phyloP scores from a whole-genome alignment of 1,140 invertebrate genomes.

The Tribolium madens region DNA sequence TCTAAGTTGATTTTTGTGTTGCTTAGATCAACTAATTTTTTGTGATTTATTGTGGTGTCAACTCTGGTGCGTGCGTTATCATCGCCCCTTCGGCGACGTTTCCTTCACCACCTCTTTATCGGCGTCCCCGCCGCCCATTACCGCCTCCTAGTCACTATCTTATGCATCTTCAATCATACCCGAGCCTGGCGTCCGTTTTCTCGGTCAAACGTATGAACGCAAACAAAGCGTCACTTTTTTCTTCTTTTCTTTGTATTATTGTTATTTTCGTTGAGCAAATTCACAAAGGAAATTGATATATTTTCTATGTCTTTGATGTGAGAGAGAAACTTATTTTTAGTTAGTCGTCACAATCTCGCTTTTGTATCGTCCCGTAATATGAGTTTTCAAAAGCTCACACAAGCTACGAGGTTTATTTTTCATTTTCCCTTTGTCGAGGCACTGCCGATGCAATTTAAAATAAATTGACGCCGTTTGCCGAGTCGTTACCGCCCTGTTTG shows the following conservation, averaged over 20 bases:
- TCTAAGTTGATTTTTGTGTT: no score
- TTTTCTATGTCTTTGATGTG: constrained; percentile 41
- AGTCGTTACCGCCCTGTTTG: constrained; percentile 46
- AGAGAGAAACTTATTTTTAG: constrained; percentile 37
- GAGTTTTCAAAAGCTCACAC: constrained; percentile 37
- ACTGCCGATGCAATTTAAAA: constrained; percentile 39
- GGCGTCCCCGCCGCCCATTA: constrained; percentile 36
- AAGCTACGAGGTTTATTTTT: constrained; percentile 33
- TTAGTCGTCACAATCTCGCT: constrained; percentile 36
- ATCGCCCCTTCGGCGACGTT: constrained; percentile 10
- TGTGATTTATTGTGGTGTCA: background rate
- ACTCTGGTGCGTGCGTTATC: constrained; percentile 14
- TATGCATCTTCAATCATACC: constrained; percentile 50
- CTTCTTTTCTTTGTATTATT: background rate
- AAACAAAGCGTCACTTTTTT: constrained; percentile 32
- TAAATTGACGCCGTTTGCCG: constrained; percentile 44
- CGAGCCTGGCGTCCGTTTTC: constrained; percentile 32
- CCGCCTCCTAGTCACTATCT: constrained; percentile 44
- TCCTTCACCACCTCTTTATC: constrained; percentile 46
- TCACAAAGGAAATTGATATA: constrained; percentile 45
- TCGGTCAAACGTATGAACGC: constrained; percentile 43
- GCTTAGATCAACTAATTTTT: background rate
- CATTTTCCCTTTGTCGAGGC: constrained; percentile 34
- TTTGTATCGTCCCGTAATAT: constrained; percentile 34
- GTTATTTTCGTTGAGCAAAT: constrained; percentile 14